A percentile compares a stretch with the other conserved stretches of the same genome.
phyloP scores from a whole-genome alignment of 2,888 invertebrate species.

The Hoplodrina blanda region DNA sequence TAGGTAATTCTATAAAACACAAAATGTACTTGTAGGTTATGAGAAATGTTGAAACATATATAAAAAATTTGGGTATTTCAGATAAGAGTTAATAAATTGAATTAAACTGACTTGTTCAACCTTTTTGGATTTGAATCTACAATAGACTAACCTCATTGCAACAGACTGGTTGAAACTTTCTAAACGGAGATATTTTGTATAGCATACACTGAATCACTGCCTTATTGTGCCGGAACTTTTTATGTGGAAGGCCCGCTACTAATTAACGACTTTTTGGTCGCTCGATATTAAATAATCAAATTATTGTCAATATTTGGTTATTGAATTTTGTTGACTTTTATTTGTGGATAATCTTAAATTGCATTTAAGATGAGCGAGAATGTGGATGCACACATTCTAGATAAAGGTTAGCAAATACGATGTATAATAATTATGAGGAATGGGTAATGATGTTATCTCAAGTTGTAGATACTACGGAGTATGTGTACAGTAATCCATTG shows the following conservation, averaged over 20 bases:
- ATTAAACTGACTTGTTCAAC: constrained; percentile 86
- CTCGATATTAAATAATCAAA: constrained; percentile 64
- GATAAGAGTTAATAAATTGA: constrained; percentile 87
- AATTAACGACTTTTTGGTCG: constrained; percentile 70
- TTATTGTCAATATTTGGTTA: constrained; percentile 62
- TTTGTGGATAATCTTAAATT: constrained; percentile 61
- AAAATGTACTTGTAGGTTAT: constrained; percentile 90
- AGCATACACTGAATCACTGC: constrained; percentile 90
- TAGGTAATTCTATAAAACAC: constrained; percentile 88
- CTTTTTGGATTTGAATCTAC: constrained; percentile 91
- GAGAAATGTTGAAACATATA: constrained; percentile 88
- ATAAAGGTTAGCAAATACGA: constrained; percentile 65
- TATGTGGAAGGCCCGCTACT: constrained; percentile 75
- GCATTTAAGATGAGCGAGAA: constrained; percentile 61
- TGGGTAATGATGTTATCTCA: constrained; percentile 55
- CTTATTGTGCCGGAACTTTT: constrained; percentile 89
- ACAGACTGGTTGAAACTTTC: constrained; percentile 89
- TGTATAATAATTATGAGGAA: constrained; percentile 41
- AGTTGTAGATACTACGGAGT: constrained; percentile 55
- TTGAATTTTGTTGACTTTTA: constrained; percentile 66
- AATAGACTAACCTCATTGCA: constrained; percentile 89
- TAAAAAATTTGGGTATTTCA: constrained; percentile 86
- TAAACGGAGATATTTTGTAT: constrained; percentile 89
- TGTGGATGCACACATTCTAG: constrained; percentile 60
- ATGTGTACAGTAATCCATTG: constrained; percentile 62